A percentile compares a stretch with the other conserved stretches of the same genome.
Conservation (phyloP, 1,140 invertebrate genomes). For the Atopsyche davidsoni region DNA sequence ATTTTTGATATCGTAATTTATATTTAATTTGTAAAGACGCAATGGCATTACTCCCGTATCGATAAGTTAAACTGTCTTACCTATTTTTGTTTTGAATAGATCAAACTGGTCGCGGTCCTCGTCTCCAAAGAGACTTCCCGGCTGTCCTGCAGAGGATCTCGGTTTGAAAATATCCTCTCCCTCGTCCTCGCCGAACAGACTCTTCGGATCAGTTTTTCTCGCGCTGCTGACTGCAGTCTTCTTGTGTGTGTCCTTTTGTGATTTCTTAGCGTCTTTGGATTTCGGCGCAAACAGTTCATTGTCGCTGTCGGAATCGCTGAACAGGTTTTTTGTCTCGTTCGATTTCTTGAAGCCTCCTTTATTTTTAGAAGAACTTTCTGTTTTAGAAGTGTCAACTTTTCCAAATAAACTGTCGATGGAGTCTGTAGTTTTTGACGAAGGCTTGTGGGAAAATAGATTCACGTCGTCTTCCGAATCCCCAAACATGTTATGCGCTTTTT, state of each 20-base stretch:
- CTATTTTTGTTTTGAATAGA: constrained; percentile 24
- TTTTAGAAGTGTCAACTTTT: constrained; percentile 2
- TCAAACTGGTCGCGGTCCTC: constrained; percentile 16
- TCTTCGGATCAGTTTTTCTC: background rate
- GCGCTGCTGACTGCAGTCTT: constrained; percentile 1
- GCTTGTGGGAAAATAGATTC: constrained; percentile 15
- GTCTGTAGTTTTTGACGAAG: constrained; percentile 2
- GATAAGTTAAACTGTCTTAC: no score
- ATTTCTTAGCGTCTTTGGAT: background rate
- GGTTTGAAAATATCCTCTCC: constrained; percentile 24
- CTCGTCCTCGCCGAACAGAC: constrained; percentile 12
- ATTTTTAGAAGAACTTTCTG: background rate
- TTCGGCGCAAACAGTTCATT: constrained; percentile 18
- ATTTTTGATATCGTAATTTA: no score
- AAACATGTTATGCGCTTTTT: constrained; percentile 9
- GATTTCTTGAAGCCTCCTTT: background rate
- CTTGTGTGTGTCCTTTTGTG: constrained; percentile 12
- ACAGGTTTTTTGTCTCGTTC: background rate
- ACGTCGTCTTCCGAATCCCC: constrained; percentile 12
- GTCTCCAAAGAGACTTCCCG: constrained; percentile 8
- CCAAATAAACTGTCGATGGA: background rate
- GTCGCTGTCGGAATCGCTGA: constrained; percentile 24
- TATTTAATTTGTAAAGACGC: no score
- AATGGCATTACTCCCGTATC: no score
- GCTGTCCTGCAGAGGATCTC: background rate